These are phyloP conservation scores for Montifringilla adamsi DNA, from an alignment of 2,113 vertebrate species.

Conservation along the genomic window DNA sequence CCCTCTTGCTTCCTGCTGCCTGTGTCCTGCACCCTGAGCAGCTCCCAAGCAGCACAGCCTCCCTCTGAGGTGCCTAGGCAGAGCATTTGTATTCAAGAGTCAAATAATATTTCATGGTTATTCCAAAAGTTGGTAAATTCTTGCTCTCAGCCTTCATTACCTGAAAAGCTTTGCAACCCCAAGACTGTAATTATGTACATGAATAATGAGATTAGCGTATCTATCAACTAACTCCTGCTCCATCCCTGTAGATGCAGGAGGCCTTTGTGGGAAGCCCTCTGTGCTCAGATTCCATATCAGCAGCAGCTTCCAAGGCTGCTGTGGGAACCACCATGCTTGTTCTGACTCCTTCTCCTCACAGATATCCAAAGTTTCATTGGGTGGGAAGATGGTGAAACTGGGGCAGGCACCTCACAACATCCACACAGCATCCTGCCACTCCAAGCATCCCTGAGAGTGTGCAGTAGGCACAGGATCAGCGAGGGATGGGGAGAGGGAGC, in stretches of 20 bases:
- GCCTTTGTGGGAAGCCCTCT: neutral
- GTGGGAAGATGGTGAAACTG: neutral
- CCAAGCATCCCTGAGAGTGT: accelerated
- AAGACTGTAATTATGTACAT: conserved; percentile 63
- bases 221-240: conserved; percentile 31
- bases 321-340: accelerated
- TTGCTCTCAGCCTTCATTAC: conserved; percentile 54
- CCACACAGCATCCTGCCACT: accelerated
- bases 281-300: neutral
- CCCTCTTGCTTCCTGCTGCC: too few species aligned
- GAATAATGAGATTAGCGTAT: conserved; percentile 71
- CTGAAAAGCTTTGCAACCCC: conserved; percentile 58
- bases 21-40: neutral
- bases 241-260: neutral
- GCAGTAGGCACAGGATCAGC: accelerated
- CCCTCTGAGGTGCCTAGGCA: accelerated
- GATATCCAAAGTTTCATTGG: neutral
- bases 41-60: accelerated
- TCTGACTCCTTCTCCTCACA: neutral
- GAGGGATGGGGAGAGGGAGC: accelerated
- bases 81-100: neutral
- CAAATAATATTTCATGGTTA: conserved; percentile 19
- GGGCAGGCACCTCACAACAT: accelerated
- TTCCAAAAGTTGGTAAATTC: conserved; percentile 67
- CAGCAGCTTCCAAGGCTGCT: neutral